Conservation (phyloP, 37 sponge, comb jelly and placozoan species). For the Corticium candelabrum region DNA sequence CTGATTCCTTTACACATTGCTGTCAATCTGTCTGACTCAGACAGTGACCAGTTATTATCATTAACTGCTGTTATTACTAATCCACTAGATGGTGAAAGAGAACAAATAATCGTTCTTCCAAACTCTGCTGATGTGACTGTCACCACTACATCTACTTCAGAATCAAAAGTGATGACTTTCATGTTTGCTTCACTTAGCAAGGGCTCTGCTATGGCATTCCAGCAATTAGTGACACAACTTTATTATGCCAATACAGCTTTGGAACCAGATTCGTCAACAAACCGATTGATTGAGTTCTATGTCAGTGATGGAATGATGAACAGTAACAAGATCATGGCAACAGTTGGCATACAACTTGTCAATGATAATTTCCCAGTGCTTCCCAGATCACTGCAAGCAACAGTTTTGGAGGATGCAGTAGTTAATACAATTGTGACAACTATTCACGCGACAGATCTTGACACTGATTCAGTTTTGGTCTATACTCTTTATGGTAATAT, state of each 20-base stretch:
- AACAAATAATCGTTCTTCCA: background rate
- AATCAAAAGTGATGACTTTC: background rate
- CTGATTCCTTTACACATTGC: background rate
- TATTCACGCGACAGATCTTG: constrained; percentile 43
- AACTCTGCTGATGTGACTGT: background rate
- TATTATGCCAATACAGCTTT: background rate
- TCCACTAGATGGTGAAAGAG: background rate
- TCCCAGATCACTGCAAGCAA: background rate
- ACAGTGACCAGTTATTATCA: background rate
- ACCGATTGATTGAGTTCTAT: background rate
- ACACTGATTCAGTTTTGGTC: constrained; percentile 21
- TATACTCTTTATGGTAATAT: background rate
- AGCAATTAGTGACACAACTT: background rate
- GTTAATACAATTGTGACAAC: background rate
- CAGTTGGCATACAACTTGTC: constrained; percentile 36
- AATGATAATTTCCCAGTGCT: constrained; percentile 61
- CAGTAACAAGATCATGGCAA: constrained; percentile 29
- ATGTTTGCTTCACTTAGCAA: background rate
- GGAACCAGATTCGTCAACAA: background rate
- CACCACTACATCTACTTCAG: background rate
- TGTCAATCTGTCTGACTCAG: background rate
- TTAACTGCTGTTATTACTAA: background rate
- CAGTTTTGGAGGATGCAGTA: background rate
- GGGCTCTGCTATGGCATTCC: background rate
- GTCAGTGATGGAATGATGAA: constrained; percentile 52